Conservation (phyloP, 2,888 invertebrate genomes). For the Drosophila vallismaia region DNA sequence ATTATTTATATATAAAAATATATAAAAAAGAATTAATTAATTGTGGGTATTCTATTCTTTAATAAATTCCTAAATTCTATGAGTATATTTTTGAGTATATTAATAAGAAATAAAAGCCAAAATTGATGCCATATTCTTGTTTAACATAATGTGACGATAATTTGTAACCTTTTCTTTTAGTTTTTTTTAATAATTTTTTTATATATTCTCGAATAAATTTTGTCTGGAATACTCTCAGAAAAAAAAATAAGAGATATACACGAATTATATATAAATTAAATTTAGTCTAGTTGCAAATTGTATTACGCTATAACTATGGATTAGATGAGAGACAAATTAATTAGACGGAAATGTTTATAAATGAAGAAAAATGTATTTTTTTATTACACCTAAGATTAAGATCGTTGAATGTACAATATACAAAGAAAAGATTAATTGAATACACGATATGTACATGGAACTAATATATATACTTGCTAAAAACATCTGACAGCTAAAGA, state of each 20-base stretch:
- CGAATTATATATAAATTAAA: conserved; percentile 38
- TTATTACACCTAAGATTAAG: conserved; percentile 64
- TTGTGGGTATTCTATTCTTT: conserved; percentile 13
- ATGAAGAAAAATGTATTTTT: conserved; percentile 62
- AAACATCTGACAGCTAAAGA: conserved; percentile 12
- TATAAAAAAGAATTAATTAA: background rate
- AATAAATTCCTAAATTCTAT: background rate
- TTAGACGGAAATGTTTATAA: conserved; percentile 16
- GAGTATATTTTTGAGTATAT: background rate
- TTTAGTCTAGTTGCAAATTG: conserved; percentile 53
- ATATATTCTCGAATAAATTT: background rate
- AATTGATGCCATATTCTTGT: conserved; percentile 10
- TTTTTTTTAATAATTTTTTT: background rate
- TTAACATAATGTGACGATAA: background rate
- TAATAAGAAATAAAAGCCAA: background rate
- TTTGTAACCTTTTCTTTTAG: background rate
- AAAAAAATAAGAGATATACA: conserved; percentile 24
- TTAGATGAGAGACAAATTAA: conserved; percentile 27
- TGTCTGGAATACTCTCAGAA: conserved; percentile 12
- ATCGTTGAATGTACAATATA: conserved; percentile 36
- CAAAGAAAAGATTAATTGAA: conserved; percentile 3
- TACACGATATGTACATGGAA: conserved; percentile 23
- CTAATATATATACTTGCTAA: conserved; percentile 15
- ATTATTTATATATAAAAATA: conserved; percentile 27
- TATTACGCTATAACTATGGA: conserved; percentile 39